Conservation (phyloP, 2,888 invertebrate species). For the Caenorhabditis sinica region DNA sequence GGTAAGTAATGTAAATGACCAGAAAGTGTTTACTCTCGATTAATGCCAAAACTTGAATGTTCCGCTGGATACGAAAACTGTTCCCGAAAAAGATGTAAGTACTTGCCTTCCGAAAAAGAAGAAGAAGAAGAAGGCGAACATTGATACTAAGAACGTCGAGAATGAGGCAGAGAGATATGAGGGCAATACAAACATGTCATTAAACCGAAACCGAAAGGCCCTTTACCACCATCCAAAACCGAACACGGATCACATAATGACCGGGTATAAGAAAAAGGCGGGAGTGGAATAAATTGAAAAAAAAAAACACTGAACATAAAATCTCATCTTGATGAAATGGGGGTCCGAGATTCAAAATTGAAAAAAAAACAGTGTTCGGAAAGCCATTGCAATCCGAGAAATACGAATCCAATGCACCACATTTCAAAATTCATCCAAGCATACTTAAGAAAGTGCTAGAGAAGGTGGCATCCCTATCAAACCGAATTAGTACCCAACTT, state of each 20-base stretch:
- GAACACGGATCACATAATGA: constrained; percentile 61
- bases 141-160: constrained; percentile 60
- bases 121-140: constrained; percentile 24
- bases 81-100: constrained; percentile 16
- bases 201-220: constrained; percentile 65
- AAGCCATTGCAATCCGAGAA: background rate
- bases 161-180: constrained; percentile 30
- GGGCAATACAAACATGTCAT: constrained; percentile 62
- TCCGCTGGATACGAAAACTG: too few species aligned
- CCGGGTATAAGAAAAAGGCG: constrained; percentile 37
- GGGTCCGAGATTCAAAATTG: background rate
- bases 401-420: too few species aligned
- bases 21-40: constrained; percentile 24
- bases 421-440: constrained; percentile 19
- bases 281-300: background rate
- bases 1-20: constrained; percentile 41
- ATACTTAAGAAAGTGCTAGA: constrained; percentile 29
- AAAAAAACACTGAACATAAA: background rate
- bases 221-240: constrained; percentile 37
- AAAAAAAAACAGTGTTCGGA: background rate
- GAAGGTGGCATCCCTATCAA: constrained; percentile 24
- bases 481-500: constrained; percentile 44
- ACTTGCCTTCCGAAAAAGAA: constrained; percentile 27
- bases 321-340: background rate
- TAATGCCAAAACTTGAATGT: constrained; percentile 12